Conservation (phyloP, 2,888 invertebrate genomes). For the Phaonia tiefii region DNA sequence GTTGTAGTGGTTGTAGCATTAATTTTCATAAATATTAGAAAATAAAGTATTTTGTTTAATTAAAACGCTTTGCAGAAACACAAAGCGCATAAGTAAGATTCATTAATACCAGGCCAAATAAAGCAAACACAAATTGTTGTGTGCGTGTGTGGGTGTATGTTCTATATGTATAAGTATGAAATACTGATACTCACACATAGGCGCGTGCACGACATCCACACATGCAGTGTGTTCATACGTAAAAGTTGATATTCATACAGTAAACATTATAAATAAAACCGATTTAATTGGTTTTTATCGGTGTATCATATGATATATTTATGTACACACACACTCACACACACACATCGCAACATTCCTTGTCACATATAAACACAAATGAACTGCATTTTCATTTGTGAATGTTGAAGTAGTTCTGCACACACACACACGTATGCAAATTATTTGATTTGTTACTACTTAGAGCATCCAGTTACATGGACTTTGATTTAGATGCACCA, state of each 20-base stretch:
- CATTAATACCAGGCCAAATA: constrained; percentile 27
- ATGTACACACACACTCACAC: not conserved
- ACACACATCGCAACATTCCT: not conserved
- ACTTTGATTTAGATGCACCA: constrained; percentile 13
- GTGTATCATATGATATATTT: constrained; percentile 18
- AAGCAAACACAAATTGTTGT: constrained; percentile 6
- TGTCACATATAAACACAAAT: no score
- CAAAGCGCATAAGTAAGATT: constrained; percentile 32
- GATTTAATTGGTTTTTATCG: constrained; percentile 36
- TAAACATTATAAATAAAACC: constrained; percentile 34
- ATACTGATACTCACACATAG: constrained; percentile 62
- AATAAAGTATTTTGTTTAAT: constrained; percentile 54
- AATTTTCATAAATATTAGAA: constrained; percentile 56
- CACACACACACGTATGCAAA: no score
- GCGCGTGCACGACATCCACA: constrained; percentile 23
- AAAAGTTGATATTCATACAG: constrained; percentile 3
- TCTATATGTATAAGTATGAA: constrained; percentile 32
- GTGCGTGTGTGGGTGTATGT: constrained; percentile 1
- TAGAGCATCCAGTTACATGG: not conserved
- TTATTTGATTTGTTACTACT: constrained; percentile 3
- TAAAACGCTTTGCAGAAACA: constrained; percentile 33
- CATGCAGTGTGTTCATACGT: constrained; percentile 8
- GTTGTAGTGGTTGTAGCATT: constrained; percentile 27
- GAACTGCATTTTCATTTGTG: no score
- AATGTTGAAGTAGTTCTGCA: no score